phyloP scores from a whole-genome alignment of 2,113 vertebrate species.

The Dromiciops gliroides region DNA sequence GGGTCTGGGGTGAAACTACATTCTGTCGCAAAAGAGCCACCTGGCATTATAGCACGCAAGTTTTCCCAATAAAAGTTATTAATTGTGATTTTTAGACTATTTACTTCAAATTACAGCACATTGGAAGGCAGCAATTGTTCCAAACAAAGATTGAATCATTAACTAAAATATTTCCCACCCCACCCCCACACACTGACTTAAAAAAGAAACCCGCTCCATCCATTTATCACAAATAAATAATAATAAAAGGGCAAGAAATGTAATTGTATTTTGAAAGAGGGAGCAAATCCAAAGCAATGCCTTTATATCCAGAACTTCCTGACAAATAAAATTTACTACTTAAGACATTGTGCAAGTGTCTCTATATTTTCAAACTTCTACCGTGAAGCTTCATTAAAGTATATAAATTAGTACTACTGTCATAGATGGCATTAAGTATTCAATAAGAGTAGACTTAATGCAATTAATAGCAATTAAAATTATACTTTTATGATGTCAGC shows the following conservation, averaged over 20 bases:
- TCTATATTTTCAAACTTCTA: constrained; percentile 83
- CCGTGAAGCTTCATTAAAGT: constrained; percentile 89
- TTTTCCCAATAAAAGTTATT: constrained; percentile 11
- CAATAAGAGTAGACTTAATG: constrained; percentile 90
- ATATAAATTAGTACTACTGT: constrained; percentile 88
- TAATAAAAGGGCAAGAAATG: constrained; percentile 4
- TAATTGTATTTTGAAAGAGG: constrained; percentile 44
- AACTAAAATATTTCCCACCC: constrained; percentile 13
- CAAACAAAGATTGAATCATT: constrained; percentile 51
- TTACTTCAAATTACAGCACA: constrained; percentile 34
- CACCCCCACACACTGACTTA: constrained; percentile 47
- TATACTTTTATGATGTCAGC: constrained; percentile 91
- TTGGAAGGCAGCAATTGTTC: constrained; percentile 11
- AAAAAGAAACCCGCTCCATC: constrained; percentile 52
- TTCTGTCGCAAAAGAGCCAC: not conserved
- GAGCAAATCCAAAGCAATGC: constrained; percentile 20
- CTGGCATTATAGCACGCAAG: not conserved
- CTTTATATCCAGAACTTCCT: constrained; percentile 68
- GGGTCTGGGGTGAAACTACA: constrained; percentile 11
- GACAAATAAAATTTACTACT: constrained; percentile 78
- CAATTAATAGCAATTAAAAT: constrained; percentile 95
- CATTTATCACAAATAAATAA: constrained; percentile 43
- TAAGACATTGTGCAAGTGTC: constrained; percentile 79
- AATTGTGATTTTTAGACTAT: constrained; percentile 6
- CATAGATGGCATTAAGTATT: constrained; percentile 89